Percentiles rank a stretch among this genome's conserved stretches.
phyloP scores from a whole-genome alignment of 2,888 invertebrate species.

The Maniola hyperantus region DNA sequence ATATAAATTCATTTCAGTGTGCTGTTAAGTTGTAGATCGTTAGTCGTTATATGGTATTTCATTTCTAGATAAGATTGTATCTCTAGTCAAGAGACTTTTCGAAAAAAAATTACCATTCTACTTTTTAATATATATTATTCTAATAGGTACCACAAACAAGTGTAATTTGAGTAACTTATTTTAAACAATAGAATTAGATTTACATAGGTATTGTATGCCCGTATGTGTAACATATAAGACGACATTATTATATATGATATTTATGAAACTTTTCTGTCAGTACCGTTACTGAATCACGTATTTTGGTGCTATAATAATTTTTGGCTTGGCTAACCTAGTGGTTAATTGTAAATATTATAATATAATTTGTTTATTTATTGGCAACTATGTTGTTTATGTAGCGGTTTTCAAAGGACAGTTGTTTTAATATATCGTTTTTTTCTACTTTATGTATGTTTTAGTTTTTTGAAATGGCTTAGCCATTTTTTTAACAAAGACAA shows the following conservation, averaged over 20 bases:
- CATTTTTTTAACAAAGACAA: conserved; percentile 23
- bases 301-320: conserved; percentile 78
- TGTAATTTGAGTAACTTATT: conserved; percentile 75
- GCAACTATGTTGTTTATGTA: conserved; percentile 65
- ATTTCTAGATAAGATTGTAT: conserved; percentile 74
- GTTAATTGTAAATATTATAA: conserved; percentile 70
- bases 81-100: conserved; percentile 80
- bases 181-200: conserved; percentile 54
- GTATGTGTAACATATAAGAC: conserved; percentile 39
- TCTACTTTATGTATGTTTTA: conserved; percentile 12
- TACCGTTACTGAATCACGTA: conserved; percentile 63
- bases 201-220: conserved; percentile 67
- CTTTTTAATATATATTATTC: conserved; percentile 70
- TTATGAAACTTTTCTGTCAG: conserved; percentile 78
- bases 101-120: conserved; percentile 77
- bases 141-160: conserved; percentile 69
- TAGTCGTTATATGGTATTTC: conserved; percentile 66
- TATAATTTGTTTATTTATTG: conserved; percentile 70
- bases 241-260: conserved; percentile 12
- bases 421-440: conserved; percentile 39
- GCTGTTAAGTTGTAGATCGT: conserved; percentile 65
- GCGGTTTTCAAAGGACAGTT: conserved; percentile 49
- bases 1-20: conserved; percentile 70
- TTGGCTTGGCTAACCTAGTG: conserved; percentile 79
- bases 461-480: conserved; percentile 32